Percentiles rank a stretch among this genome's conserved stretches.
These are phyloP conservation scores for Leucania comma DNA, from an alignment of 2,888 invertebrate species.

Conservation along the genomic window DNA sequence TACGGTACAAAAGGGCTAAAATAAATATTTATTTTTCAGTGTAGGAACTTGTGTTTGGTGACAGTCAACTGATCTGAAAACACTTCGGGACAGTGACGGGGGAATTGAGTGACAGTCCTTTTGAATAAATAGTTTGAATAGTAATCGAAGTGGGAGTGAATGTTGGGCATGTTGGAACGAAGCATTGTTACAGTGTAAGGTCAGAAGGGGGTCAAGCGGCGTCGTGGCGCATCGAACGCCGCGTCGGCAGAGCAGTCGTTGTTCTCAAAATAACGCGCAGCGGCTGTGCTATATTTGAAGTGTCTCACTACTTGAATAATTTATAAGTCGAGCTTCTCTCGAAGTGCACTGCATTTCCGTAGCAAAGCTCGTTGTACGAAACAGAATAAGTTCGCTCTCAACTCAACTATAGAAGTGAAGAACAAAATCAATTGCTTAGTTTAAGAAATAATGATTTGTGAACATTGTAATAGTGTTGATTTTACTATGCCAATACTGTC, in stretches of 20 bases:
- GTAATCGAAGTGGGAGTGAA: slow-evolving; percentile 40
- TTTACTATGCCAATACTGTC: slow-evolving; percentile 4
- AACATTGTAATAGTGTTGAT: slow-evolving; percentile 30
- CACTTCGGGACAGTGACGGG: slow-evolving; percentile 1
- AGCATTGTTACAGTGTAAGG: slow-evolving; percentile 66
- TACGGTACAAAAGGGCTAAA: background rate
- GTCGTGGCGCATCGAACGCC: slow-evolving; percentile 67
- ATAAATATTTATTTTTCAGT: background rate
- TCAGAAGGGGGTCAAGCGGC: slow-evolving; percentile 76
- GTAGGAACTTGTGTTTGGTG: background rate
- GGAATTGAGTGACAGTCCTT: slow-evolving; percentile 36
- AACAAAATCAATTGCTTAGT: slow-evolving; percentile 56
- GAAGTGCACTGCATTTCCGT: slow-evolving; percentile 85
- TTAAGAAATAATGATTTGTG: slow-evolving; percentile 42
- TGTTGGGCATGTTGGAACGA: slow-evolving; percentile 40
- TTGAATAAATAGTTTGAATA: slow-evolving; percentile 47
- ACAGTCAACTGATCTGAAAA: slow-evolving; percentile 8
- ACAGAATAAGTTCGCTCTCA: slow-evolving; percentile 76
- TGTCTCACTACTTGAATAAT: slow-evolving; percentile 89
- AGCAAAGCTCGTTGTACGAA: slow-evolving; percentile 77
- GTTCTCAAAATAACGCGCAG: slow-evolving; percentile 87
- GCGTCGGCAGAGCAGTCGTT: slow-evolving; percentile 73
- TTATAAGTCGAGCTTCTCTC: slow-evolving; percentile 87
- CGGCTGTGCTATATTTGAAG: slow-evolving; percentile 87
- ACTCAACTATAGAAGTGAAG: slow-evolving; percentile 67